phyloP scores from a whole-genome alignment of 2,113 vertebrate species.

The Turdus rufiventris region DNA sequence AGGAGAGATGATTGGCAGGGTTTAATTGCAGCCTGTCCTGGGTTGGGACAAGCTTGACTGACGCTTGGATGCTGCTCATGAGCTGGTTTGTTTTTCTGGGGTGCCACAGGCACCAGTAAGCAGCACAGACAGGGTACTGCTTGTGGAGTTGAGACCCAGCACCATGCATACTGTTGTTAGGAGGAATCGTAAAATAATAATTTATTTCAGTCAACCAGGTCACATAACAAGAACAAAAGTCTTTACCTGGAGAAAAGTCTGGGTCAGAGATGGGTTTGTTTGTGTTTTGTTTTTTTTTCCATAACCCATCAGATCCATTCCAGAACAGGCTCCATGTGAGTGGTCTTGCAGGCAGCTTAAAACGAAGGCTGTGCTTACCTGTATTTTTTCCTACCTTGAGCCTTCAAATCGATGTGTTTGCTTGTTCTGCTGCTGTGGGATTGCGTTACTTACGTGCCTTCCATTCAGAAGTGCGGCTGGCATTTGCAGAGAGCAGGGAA shows the following conservation, averaged over 20 bases:
- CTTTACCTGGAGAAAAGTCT: background rate
- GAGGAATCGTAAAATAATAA: background rate
- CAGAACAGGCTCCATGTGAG: fast-evolving
- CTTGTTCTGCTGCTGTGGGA: background rate
- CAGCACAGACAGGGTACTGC: background rate
- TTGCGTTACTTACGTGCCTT: fast-evolving
- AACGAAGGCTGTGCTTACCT: fast-evolving
- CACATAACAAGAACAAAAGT: background rate
- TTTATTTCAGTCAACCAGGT: background rate
- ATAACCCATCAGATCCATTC: fast-evolving
- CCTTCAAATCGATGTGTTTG: background rate
- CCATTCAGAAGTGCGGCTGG: background rate
- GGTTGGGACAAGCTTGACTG: background rate
- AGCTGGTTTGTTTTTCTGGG: background rate
- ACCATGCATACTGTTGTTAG: background rate
- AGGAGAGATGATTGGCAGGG: background rate
- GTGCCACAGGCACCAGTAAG: background rate
- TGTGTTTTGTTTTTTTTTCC: background rate
- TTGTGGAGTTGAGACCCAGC: background rate
- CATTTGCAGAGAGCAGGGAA: fast-evolving
- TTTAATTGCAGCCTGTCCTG: background rate
- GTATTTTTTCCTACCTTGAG: background rate
- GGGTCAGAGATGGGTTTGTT: background rate
- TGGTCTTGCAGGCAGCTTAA: background rate
- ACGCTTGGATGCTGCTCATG: background rate